Evolutionary conservation across 2,888 invertebrate genomes (phyloP), one percentile per base, ranked within the genome.

Genomic region (Chloroclystis v-ata): DNA sequence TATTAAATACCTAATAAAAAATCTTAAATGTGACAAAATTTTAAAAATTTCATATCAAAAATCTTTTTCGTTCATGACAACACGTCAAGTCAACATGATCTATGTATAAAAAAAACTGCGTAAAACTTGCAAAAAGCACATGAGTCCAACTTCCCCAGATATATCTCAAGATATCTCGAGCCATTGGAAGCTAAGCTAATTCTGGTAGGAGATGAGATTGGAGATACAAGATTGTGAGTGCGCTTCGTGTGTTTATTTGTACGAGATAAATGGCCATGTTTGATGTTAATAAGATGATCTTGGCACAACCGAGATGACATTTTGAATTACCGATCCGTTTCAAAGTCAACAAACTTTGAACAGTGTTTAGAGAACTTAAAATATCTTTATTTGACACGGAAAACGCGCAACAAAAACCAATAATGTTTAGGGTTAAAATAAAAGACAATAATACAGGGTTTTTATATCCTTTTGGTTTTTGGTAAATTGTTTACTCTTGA

Each of bases 91-190:
- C n/a, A 0, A 7, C 30, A 45, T 42, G 47, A 42, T 44, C n/a
- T 26, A 16, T 1, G 14, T 14, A 13, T 14, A 33, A 33, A 33
- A 33, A 33, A 30, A 13, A 6, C 2, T 6, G n/a, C 13, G n/a
- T 55, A 47, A 52, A 51, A 50, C 43, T 51, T 56, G 43, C 44
- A 41, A 37, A 32, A 45, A 71, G 71, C 73, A 73, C 65, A 67
- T 67, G 65, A 68, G 79, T 74, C 78, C 74, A 59, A 78, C 72
- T 78, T 75, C 62, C 64, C 61, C 46, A 54, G 59, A 59, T 56
- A 35, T 35, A 35, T 33, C 11, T 5, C 20, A n/a, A 33, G 33
- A 20, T 33, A 33, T 11, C 2, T 20, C 10, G 39, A 43, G 28
- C 14, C 29, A 20, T 11, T 16, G 32, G 16, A 12, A 37, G 59